Conservation (phyloP, 2,113 vertebrate genomes). For the Percina caprodes region DNA sequence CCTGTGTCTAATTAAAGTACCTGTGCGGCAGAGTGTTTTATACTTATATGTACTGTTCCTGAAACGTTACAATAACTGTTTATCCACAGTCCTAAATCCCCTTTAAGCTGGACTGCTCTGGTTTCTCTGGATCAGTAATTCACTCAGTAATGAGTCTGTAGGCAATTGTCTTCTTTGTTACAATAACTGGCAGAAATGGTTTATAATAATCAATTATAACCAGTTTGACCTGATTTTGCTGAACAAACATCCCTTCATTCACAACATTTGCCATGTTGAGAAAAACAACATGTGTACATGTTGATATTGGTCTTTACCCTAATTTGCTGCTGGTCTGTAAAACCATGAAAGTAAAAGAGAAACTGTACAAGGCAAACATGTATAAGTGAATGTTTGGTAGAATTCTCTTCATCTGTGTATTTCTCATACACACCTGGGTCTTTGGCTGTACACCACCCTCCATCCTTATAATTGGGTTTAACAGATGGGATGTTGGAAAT, state of each 20-base stretch:
- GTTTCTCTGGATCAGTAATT: not conserved
- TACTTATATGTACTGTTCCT: not conserved
- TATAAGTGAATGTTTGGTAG: not conserved
- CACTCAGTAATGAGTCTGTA: not conserved
- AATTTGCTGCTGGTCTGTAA: not conserved
- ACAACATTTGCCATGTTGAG: not conserved
- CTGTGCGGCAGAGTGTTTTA: not conserved
- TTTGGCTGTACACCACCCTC: not conserved
- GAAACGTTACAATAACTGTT: not conserved
- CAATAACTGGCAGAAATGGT: not conserved
- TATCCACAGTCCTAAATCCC: not conserved
- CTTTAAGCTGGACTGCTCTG: not conserved
- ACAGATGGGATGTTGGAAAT: slow-evolving; percentile 52
- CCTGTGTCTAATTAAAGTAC: not conserved
- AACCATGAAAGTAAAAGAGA: not conserved
- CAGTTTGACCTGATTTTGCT: not conserved
- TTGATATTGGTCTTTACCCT: not conserved
- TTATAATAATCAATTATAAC: not conserved
- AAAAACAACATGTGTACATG: not conserved
- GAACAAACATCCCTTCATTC: not conserved
- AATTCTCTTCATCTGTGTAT: not conserved
- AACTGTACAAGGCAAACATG: not conserved
- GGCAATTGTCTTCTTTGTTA: not conserved
- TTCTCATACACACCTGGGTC: not conserved
- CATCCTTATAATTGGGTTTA: slow-evolving; percentile 29